Evolutionary conservation across 1,140 invertebrate genomes (phyloP).

Genomic region (Macrostomum lignano): DNA sequence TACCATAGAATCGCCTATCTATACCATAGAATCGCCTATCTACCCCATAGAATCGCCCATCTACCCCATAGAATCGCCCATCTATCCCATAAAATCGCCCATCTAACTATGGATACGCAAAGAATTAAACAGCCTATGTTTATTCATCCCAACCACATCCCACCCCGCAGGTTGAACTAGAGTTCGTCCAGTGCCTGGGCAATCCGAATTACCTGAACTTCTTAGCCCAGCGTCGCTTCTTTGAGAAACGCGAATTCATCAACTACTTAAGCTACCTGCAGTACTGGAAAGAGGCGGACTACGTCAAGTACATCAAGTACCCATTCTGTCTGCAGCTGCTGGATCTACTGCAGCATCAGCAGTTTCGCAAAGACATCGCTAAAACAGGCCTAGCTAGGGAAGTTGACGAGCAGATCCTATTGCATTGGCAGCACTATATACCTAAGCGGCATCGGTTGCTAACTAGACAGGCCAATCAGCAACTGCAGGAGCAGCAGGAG

Average conservation of each 20-base stretch:
- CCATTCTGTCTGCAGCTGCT: slow-evolving; percentile 88
- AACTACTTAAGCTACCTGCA: slow-evolving; percentile 86
- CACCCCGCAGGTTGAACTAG: slow-evolving; percentile 83
- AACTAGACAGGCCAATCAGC: too few relatives aligned
- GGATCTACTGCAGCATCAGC: slow-evolving; percentile 78
- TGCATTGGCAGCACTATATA: slow-evolving; percentile 95
- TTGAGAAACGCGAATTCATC: slow-evolving; percentile 69
- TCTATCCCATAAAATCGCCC: too few relatives aligned
- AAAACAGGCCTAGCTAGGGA: slow-evolving; percentile 85
- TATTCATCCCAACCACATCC: too few relatives aligned
- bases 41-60: too few relatives aligned
- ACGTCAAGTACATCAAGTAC: slow-evolving; percentile 66
- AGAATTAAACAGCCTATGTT: too few relatives aligned
- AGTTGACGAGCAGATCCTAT: slow-evolving; percentile 86
- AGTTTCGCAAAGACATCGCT: slow-evolving; percentile 67
- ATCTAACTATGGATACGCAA: too few relatives aligned
- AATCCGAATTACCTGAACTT: slow-evolving; percentile 97
- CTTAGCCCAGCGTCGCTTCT: slow-evolving; percentile 78
- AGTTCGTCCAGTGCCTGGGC: slow-evolving; percentile 89
- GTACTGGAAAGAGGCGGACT: slow-evolving; percentile 92
- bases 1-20: too few relatives aligned
- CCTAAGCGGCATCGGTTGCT: too few relatives aligned
- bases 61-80: too few relatives aligned
- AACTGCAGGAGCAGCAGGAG: too few relatives aligned
- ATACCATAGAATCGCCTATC: too few relatives aligned